A percentile compares a stretch with the other conserved stretches of the same genome.
Evolutionary conservation across 2,888 invertebrate genomes (phyloP).

Genomic region (Ecdyonurus torrentis): DNA sequence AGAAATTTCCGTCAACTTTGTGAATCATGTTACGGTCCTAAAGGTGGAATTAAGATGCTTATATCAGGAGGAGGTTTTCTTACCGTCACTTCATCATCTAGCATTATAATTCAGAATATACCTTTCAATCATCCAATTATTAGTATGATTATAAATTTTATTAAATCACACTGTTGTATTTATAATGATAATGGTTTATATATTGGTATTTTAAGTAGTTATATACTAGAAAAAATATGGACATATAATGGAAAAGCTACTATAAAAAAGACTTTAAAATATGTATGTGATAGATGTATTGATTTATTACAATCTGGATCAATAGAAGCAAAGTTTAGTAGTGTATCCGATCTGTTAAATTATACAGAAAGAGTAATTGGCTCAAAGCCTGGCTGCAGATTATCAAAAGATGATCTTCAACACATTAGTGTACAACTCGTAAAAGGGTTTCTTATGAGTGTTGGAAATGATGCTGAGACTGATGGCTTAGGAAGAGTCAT

Average conservation of each 20-base stretch:
- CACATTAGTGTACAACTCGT: not conserved
- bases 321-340: not conserved
- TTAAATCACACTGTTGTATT: conserved; percentile 10
- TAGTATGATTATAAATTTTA: conserved; percentile 10
- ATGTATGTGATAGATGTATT: not conserved
- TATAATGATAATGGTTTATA: conserved; percentile 12
- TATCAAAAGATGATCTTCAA: not conserved
- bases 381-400: conserved; percentile 5
- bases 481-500: not conserved
- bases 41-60: conserved; percentile 12
- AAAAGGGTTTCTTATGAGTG: not conserved
- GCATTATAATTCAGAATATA: conserved; percentile 10
- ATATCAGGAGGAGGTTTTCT: conserved; percentile 10
- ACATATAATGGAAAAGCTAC: not conserved
- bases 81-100: conserved; percentile 10
- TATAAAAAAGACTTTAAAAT: not conserved
- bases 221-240: conserved; percentile 8
- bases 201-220: conserved; percentile 9
- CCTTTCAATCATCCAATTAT: conserved; percentile 11
- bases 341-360: not conserved
- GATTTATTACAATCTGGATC: not conserved
- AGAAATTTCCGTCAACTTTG: conserved; percentile 9
- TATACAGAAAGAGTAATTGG: not conserved
- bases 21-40: conserved; percentile 11
- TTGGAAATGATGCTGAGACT: not conserved